Percentiles rank a stretch among this genome's conserved stretches.
Conservation (phyloP, 2,797 vertebrate species). For the Rhinophrynus dorsalis region DNA sequence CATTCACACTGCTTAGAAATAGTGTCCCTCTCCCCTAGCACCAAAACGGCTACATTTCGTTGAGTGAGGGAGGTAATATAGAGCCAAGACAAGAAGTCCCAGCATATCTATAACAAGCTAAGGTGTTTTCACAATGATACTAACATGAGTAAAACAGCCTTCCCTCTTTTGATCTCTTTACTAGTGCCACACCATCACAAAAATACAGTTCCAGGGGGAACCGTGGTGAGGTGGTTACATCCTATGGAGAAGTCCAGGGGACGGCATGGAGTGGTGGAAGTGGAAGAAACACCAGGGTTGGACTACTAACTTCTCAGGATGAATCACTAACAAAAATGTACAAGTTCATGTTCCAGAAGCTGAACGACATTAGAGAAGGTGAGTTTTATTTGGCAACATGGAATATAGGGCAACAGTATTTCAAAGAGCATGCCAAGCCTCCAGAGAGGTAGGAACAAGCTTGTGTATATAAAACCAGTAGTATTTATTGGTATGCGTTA, state of each 20-base stretch:
- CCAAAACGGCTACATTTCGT: too few species aligned
- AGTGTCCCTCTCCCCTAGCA: too few species aligned
- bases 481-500: too few species aligned
- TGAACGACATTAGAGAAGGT: conserved; percentile 82
- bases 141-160: not conserved
- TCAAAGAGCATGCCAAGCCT: not conserved
- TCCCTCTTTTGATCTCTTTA: not conserved
- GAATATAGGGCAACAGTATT: too few species aligned
- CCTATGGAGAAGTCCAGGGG: conserved; percentile 72
- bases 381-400: not conserved
- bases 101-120: too few species aligned
- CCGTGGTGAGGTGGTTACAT: conserved; percentile 83
- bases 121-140: too few species aligned
- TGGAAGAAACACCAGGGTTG: conserved; percentile 37
- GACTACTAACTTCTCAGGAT: conserved; percentile 63
- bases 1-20: too few species aligned
- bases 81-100: too few species aligned
- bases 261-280: conserved; percentile 72
- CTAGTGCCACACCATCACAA: conserved; percentile 82
- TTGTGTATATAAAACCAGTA: too few species aligned
- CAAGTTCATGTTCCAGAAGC: conserved; percentile 91
- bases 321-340: conserved; percentile 71
- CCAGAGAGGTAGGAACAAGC: not conserved
- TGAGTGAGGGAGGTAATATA: too few species aligned
- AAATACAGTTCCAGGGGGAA: conserved; percentile 80